Percentiles rank a stretch among this genome's conserved stretches.
These are phyloP conservation scores for Plectrocnemia conspersa DNA, from an alignment of 1,140 invertebrate genomes.

Conservation along the genomic window DNA sequence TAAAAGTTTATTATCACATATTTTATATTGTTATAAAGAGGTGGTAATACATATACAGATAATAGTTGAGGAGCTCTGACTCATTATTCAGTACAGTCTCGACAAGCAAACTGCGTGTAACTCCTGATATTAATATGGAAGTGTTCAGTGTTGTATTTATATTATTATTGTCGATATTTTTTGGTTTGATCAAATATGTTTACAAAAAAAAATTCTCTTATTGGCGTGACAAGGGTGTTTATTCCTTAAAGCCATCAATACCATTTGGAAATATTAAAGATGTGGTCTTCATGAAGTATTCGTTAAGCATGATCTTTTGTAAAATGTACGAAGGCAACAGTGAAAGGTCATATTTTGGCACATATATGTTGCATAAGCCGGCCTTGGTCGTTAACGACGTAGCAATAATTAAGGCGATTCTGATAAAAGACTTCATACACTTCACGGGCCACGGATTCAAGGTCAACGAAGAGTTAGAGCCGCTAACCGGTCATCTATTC, in stretches of 20 bases:
- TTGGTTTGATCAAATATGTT: too few relatives aligned
- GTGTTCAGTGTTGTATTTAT: neutral
- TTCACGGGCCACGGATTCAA: slow-evolving; percentile 41
- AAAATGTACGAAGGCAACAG: slow-evolving; percentile 43
- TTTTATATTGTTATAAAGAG: too few relatives aligned
- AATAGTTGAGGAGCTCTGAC: too few relatives aligned
- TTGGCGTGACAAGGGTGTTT: too few relatives aligned
- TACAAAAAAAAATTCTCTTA: too few relatives aligned
- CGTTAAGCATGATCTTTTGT: slow-evolving; percentile 40
- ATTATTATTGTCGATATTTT: too few relatives aligned
- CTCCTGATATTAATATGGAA: too few relatives aligned
- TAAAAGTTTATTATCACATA: too few relatives aligned
- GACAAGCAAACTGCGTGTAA: too few relatives aligned
- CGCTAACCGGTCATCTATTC: slow-evolving; percentile 51
- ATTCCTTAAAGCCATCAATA: slow-evolving; percentile 23
- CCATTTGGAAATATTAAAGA: slow-evolving; percentile 49
- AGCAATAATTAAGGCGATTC: slow-evolving; percentile 44
- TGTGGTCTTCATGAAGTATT: slow-evolving; percentile 40
- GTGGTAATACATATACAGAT: too few relatives aligned
- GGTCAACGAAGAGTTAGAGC: slow-evolving; percentile 49
- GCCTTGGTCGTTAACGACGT: slow-evolving; percentile 43
- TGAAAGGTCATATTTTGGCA: slow-evolving; percentile 42
- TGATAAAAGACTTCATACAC: slow-evolving; percentile 57
- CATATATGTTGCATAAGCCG: slow-evolving; percentile 41
- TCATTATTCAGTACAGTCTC: too few relatives aligned